phyloP scores from a whole-genome alignment of 2,797 vertebrate genomes.

The Kryptopterus vitreolus region DNA sequence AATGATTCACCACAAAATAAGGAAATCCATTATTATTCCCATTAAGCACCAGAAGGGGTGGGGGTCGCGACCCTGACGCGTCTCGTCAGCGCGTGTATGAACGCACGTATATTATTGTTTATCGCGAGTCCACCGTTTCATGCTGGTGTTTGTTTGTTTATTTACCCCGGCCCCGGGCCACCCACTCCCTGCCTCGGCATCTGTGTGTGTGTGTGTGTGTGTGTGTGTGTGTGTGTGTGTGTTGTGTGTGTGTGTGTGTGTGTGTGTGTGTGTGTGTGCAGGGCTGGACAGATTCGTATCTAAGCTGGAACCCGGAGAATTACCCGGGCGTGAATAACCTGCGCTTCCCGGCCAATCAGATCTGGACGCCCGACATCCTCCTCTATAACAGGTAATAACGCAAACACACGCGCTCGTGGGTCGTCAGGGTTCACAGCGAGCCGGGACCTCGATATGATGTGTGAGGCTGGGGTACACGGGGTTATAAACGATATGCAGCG shows the following conservation, averaged over 20 bases:
- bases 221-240: no score
- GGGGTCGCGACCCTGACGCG: no score
- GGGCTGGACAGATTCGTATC: conserved; percentile 84
- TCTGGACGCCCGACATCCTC: conserved; percentile 90
- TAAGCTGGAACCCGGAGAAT: conserved; percentile 82
- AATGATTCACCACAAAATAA: no score
- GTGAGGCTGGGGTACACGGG: background rate
- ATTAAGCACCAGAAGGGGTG: no score
- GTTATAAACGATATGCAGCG: background rate
- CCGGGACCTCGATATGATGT: background rate
- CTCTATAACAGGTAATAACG: conserved; percentile 85
- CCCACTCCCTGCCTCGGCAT: no score
- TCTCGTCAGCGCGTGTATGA: no score
- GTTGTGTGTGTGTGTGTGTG: conserved; percentile 25
- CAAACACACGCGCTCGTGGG: background rate
- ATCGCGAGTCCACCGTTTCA: no score
- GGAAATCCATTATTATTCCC: no score
- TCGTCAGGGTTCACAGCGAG: no score
- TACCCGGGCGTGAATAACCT: conserved; percentile 86
- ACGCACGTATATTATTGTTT: no score
- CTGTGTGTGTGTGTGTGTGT: background rate
- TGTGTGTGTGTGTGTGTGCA: conserved; percentile 55
- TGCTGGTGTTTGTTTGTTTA: no score
- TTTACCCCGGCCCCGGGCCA: no score
- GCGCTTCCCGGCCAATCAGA: conserved; percentile 81